These are phyloP conservation scores for Shargacucullia verbasci DNA, from an alignment of 2,888 invertebrate genomes.

Conservation along the genomic window DNA sequence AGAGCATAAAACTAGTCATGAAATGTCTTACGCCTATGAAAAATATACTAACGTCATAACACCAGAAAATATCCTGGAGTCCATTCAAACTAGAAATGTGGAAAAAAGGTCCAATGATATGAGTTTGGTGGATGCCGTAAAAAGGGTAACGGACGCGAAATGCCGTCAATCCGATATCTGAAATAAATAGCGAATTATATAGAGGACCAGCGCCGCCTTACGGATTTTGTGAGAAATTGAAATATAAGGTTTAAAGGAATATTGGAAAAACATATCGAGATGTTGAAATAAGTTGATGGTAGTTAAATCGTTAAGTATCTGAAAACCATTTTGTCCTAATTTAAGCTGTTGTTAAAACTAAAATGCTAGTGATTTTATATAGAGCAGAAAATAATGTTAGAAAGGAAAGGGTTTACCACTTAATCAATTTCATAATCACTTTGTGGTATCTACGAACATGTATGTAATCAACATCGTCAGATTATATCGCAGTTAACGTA, in stretches of 20 bases:
- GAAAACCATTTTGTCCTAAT: no score
- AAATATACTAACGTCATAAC: slow-evolving; percentile 25
- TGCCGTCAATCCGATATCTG: slow-evolving; percentile 58
- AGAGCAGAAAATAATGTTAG: no score
- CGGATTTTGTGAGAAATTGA: slow-evolving; percentile 19
- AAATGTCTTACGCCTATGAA: slow-evolving; percentile 26
- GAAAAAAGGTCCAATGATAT: slow-evolving; percentile 57
- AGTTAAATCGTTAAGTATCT: no score
- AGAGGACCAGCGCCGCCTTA: slow-evolving; percentile 29
- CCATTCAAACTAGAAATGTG: slow-evolving; percentile 47
- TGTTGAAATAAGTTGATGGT: no score
- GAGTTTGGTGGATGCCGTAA: slow-evolving; percentile 60
- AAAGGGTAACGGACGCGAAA: slow-evolving; percentile 58
- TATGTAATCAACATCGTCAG: no score
- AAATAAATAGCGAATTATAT: slow-evolving; percentile 61
- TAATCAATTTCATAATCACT: no score
- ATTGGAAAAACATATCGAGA: no score
- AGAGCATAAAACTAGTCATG: slow-evolving; percentile 29
- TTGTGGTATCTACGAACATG: no score
- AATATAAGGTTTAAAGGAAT: not conserved
- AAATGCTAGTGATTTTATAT: no score
- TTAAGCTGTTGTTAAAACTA: no score
- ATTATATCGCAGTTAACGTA: no score
- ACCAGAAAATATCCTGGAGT: slow-evolving; percentile 39
- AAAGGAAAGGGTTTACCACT: no score